Evolutionary conservation across 2,888 invertebrate species (phyloP).

Genomic region (Stegophylla sp.): DNA sequence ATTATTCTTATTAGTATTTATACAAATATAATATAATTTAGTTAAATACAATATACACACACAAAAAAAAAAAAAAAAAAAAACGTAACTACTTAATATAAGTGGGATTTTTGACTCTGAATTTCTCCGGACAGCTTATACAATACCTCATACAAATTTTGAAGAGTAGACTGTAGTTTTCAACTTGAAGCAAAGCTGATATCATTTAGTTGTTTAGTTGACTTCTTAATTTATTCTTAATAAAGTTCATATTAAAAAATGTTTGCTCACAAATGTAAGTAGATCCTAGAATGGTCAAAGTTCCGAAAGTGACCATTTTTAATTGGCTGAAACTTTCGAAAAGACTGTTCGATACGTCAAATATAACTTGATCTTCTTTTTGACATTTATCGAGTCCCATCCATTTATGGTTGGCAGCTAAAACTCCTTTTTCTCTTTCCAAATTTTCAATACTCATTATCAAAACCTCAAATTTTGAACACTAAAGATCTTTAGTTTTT

Average conservation of each 20-base stretch:
- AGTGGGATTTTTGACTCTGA: constrained; percentile 26
- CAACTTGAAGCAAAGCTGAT: constrained; percentile 32
- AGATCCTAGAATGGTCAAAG: constrained; percentile 24
- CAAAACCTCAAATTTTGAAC: background rate
- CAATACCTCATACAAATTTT: too few relatives aligned
- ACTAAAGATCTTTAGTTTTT: constrained; percentile 10
- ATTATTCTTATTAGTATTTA: too few relatives aligned
- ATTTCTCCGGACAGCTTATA: constrained; percentile 22
- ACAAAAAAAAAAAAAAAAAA: constrained; percentile 20
- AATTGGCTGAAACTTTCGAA: constrained; percentile 30
- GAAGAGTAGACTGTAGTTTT: constrained; percentile 20
- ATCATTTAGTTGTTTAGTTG: constrained; percentile 37
- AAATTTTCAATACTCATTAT: constrained; percentile 16
- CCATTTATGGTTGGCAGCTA: constrained; percentile 31
- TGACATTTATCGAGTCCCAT: constrained; percentile 35
- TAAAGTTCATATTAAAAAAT: constrained; percentile 26
- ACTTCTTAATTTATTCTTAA: constrained; percentile 40
- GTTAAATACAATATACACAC: constrained; percentile 6
- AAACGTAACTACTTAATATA: constrained; percentile 11
- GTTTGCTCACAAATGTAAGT: constrained; percentile 19
- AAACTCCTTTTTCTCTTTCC: constrained; percentile 12
- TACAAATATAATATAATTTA: constrained; percentile 15
- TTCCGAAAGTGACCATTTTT: constrained; percentile 23
- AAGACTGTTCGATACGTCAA: constrained; percentile 34
- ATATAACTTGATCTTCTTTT: constrained; percentile 30